These are phyloP conservation scores for Pseudopleuronectes americanus DNA, from an alignment of 2,797 vertebrate genomes.

Conservation along the genomic window DNA sequence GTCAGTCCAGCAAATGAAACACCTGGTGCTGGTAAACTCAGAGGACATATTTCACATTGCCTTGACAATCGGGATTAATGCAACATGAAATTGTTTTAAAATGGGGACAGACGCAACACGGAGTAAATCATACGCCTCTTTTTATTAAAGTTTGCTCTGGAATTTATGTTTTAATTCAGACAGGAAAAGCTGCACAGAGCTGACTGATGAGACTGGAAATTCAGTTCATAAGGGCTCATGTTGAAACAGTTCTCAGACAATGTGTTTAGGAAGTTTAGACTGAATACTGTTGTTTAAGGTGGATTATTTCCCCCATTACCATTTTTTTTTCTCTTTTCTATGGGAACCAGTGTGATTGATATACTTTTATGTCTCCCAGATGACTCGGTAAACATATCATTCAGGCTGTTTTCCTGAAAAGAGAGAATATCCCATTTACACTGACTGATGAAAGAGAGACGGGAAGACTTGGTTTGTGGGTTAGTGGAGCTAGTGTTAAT, in stretches of 20 bases:
- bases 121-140: conserved; percentile 75
- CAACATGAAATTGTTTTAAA: conserved; percentile 80
- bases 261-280: conserved; percentile 67
- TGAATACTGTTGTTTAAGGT: conserved; percentile 53
- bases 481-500: conserved; percentile 49
- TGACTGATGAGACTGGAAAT: conserved; percentile 61
- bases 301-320: conserved; percentile 30
- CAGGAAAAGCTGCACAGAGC: conserved; percentile 40
- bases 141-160: conserved; percentile 78
- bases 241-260: conserved; percentile 55
- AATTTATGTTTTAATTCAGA: conserved; percentile 72
- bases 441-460: conserved; percentile 10
- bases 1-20: conserved; percentile 83
- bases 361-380: conserved; percentile 31
- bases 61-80: conserved; percentile 78
- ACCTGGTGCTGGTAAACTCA: conserved; percentile 81
- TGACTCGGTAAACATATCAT: conserved; percentile 35
- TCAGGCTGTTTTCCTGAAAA: conserved; percentile 44
- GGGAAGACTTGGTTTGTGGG: conserved; percentile 29
- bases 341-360: conserved; percentile 51
- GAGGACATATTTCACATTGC: conserved; percentile 75
- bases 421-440: conserved; percentile 38
- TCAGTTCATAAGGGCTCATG: conserved; percentile 45
- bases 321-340: conserved; percentile 45
- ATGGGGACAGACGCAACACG: conserved; percentile 68